Evolutionary conservation across 2,797 vertebrate species (phyloP), one percentile per base, ranked within the genome.

Genomic region (Pachyuromys duprasi): DNA sequence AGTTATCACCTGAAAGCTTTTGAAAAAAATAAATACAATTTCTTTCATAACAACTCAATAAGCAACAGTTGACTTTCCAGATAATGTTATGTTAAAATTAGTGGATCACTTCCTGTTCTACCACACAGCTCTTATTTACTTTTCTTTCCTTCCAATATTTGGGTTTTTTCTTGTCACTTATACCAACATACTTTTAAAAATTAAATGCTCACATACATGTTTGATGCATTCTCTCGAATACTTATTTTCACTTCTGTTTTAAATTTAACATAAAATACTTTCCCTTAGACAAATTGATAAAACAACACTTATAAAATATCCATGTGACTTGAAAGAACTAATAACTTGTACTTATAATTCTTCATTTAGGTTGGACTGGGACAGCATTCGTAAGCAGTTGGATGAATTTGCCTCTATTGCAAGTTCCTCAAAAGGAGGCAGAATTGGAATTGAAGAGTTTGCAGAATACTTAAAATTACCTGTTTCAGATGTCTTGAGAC

Each of bases 391-490:
- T 88, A 99, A 99, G 95, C 99, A 99, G 90, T 80, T 99, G 98
- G 99, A 99, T 92, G 98, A 98, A 82, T 99, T 99, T 70, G 99
- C 99, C 1, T 86, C 98, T 75, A 99, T 99, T 83, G 99, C 99
- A 17, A 98, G 96, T 63, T 98, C 99, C 39, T 99, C 99, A 86
- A 99, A 99, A 97, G 99, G 99, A 22, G 99, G 99, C 80, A 99
- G 99, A 95, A 99, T 99, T 97, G 99, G 98, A 75, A 99, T 99
- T 17, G 98, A 99, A 36, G 99, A 99, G 98, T 99, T 99, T 98
- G 99, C 99, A 0, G 93, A 91, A 13, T 99, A 99, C 98, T 98
- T 99, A 89, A 99, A 99, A 98, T 98, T 99, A 26, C 99, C 99
- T 0, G 49, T 99, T 93, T 99, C 98, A 14, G 99, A 99, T 22